Base-by-base conservation (phyloP, 2,888 invertebrate species). In the Arctia plantaginis region DNA sequence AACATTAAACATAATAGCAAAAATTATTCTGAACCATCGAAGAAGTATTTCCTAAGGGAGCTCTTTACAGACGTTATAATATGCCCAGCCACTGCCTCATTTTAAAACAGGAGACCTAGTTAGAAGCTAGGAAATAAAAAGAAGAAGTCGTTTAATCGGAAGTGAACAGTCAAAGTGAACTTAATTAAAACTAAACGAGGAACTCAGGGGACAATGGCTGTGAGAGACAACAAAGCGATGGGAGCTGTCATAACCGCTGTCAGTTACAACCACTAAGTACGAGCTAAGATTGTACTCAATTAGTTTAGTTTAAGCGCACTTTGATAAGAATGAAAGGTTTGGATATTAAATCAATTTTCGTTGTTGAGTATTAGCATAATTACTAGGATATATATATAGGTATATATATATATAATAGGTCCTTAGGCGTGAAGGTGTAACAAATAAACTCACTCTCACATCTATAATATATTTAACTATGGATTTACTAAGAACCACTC, bases 171-270 rank as follows among this genome's bases (percentile, higher is more conserved):
- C 88, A 89, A 90, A 90, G 90, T 86, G 84, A 88, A 90, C 89
- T 94, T 93, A 93, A 94, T 94, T 93, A 93, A 93, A 94, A 93
- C 92, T 92, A 92, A 93, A 88, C 90, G 85, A 87, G 82, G 89
- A 85, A 84, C 85, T 85, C 87, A 84, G 84, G 88, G 88, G 90
- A 90, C 91, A 91, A 91, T 90, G 88, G 85, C 83, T 88, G 88
- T 80, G 85, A 83, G 86, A 86, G 89, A 93, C 91, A 90, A 91
- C 92, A 91, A 92, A 91, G 90, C 89, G 87, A 87, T 87, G 88
- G 86, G 84, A 85, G 85, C 85, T 86, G 85, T 91, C 91, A 91
- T 89, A 92, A 90, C 92, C 88, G 89, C 89, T 89, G 91, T 90
- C 92, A 90, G 88, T 89, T 87, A 85, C 90, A 88, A 89, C 85